phyloP scores from a whole-genome alignment of 2,888 invertebrate species.

The Standfussiana lucernea region DNA sequence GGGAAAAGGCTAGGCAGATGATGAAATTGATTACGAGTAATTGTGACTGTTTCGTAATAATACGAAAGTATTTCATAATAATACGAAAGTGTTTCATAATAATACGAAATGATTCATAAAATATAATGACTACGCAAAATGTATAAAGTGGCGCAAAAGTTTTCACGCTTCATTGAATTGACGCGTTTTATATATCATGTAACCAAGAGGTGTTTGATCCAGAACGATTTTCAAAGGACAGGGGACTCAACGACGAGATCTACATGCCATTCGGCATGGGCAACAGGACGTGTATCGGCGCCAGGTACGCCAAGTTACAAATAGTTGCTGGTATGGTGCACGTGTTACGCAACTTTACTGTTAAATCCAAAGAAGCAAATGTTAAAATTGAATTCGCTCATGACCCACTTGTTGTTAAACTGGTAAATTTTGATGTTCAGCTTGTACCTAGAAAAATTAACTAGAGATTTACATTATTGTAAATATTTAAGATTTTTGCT shows the following conservation, averaged over 20 bases:
- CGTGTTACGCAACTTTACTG: constrained; percentile 70
- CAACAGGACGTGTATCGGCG: constrained; percentile 84
- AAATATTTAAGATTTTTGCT: neutral
- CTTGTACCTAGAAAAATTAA: constrained; percentile 64
- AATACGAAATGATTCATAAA: neutral
- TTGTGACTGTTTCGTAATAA: too few relatives aligned
- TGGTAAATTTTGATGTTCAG: constrained; percentile 71
- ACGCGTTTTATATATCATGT: neutral
- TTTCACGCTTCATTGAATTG: neutral
- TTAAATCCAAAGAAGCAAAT: constrained; percentile 65
- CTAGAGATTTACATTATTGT: neutral
- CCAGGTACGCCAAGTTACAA: constrained; percentile 78
- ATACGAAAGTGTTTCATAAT: neutral
- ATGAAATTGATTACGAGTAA: too few relatives aligned
- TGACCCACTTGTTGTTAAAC: constrained; percentile 71
- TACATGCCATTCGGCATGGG: constrained; percentile 87
- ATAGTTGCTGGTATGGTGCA: constrained; percentile 73
- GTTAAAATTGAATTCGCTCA: constrained; percentile 71
- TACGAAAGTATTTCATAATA: neutral
- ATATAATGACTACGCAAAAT: constrained; percentile 1
- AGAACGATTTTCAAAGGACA: constrained; percentile 78
- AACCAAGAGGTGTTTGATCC: constrained; percentile 86
- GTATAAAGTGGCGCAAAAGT: neutral
- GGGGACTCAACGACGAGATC: constrained; percentile 64
- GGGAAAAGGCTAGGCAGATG: too few relatives aligned